Conservation (phyloP, 1,140 invertebrate species). For the Sycophila sp. region DNA sequence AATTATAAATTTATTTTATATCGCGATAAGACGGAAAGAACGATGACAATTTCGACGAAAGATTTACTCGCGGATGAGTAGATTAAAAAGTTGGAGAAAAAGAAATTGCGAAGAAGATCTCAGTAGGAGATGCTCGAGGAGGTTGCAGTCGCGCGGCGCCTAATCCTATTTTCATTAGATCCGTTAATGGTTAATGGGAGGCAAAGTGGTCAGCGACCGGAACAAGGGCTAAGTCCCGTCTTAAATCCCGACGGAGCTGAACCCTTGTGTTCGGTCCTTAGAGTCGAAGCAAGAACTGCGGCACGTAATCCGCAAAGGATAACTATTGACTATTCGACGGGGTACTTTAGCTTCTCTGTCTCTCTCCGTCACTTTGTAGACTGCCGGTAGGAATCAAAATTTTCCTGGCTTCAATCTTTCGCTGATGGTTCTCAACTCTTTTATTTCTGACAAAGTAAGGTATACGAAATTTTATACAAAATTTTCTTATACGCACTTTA, state of each 20-base stretch:
- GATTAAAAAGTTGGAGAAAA: too few species aligned
- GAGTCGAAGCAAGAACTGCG: conserved; percentile 50
- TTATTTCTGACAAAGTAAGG: too few species aligned
- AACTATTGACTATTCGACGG: conserved; percentile 58
- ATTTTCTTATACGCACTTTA: too few species aligned
- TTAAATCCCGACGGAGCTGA: conserved; percentile 63
- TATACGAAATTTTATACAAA: too few species aligned
- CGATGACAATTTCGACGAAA: too few species aligned
- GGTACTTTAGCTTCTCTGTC: background rate
- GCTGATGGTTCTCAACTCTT: too few species aligned
- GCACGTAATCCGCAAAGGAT: conserved; percentile 57
- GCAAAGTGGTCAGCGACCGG: conserved; percentile 66
- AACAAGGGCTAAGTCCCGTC: conserved; percentile 67
- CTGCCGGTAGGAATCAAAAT: background rate
- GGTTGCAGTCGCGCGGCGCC: conserved; percentile 19
- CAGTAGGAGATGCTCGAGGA: background rate
- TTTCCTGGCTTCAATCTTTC: background rate
- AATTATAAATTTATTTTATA: too few species aligned
- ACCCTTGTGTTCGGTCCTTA: conserved; percentile 48
- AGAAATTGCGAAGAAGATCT: background rate
- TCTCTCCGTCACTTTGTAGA: background rate
- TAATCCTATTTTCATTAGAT: conserved; percentile 66
- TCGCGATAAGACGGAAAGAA: too few species aligned
- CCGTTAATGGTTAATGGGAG: conserved; percentile 68
- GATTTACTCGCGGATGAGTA: too few species aligned